phyloP scores from a whole-genome alignment of 2,888 invertebrate species.

The Brachyptera risi region DNA sequence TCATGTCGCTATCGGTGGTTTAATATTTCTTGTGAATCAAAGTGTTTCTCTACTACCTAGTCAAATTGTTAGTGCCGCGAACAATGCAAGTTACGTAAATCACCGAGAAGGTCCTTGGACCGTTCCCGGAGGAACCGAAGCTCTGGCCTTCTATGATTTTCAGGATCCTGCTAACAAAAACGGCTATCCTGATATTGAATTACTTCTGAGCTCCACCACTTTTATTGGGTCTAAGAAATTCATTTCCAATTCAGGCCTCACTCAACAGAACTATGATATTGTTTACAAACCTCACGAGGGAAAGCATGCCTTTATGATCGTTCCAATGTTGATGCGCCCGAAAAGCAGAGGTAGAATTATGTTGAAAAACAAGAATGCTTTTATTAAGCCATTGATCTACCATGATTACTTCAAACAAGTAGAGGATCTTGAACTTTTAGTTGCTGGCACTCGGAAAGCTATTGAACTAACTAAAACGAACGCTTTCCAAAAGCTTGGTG shows the following conservation, averaged over 20 bases:
- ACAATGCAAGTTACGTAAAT: conserved; percentile 48
- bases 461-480: conserved; percentile 56
- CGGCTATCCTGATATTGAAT: conserved; percentile 40
- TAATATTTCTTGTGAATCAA: conserved; percentile 60
- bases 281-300: conserved; percentile 37
- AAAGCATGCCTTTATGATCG: conserved; percentile 46
- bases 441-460: conserved; percentile 55
- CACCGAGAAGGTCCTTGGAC: conserved; percentile 55
- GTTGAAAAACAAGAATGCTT: conserved; percentile 59
- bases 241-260: too few species aligned
- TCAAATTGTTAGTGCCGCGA: conserved; percentile 32
- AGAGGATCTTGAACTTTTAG: conserved; percentile 58
- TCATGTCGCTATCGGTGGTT: conserved; percentile 61
- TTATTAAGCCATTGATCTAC: conserved; percentile 59
- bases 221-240: too few species aligned
- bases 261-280: conserved; percentile 38
- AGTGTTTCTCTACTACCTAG: conserved; percentile 44
- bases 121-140: conserved; percentile 62
- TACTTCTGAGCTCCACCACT: too few species aligned
- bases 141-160: conserved; percentile 56
- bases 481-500: conserved; percentile 40
- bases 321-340: conserved; percentile 62
- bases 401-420: conserved; percentile 64
- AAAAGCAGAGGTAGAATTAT: conserved; percentile 64
- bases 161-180: conserved; percentile 41